Evolutionary conservation across 2,797 vertebrate species (phyloP), one percentile per base, ranked within the genome.

Genomic region (Onychomys torridus): DNA sequence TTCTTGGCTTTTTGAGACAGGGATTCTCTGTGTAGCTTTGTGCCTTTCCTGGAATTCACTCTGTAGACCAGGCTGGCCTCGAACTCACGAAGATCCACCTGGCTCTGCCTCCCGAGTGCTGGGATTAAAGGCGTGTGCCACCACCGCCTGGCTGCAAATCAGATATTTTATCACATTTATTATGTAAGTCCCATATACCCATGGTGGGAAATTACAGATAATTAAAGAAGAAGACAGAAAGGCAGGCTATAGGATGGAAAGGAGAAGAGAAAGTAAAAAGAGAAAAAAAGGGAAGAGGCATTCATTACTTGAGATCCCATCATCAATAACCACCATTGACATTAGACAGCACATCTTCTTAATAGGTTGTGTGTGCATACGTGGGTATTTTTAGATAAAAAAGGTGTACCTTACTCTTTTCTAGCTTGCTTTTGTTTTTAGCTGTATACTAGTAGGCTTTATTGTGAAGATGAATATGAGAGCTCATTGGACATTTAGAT

Each of bases 401-500:
- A 71, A 65, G n/a, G 5, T 71, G 65, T 67, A 6, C 57, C 37
- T 16, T 92, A 40, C 10, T 65, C 32, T 95, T 94, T 90, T 57
- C 65, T 95, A 95, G 93, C 46, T 9, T 85, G 11, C 1, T 43
- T 65, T 79, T 95, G 73, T 61, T 79, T 90, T 84, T 34, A 79
- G 40, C 43, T 90, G 29, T 63, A 40, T 12, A 78, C 40, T 79
- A 57, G 65, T 57, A 88, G 57, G 0, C 32, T 92, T 87, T 93
- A 81, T 82, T 90, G 8, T 37, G 1, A 77, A 87, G 49, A 90
- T 27, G 5, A 61, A 43, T 59, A 43, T 14, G 10, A 92, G 27
- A 94, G 3, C 32, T 92, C 93, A 79, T 88, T 94, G 71, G 82
- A 78, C 5, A 43, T 71, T 93, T 92, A 34, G 2, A 65, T 78